phyloP scores from a whole-genome alignment of 2,797 vertebrate genomes.

The Hoplostethus mediterraneus region DNA sequence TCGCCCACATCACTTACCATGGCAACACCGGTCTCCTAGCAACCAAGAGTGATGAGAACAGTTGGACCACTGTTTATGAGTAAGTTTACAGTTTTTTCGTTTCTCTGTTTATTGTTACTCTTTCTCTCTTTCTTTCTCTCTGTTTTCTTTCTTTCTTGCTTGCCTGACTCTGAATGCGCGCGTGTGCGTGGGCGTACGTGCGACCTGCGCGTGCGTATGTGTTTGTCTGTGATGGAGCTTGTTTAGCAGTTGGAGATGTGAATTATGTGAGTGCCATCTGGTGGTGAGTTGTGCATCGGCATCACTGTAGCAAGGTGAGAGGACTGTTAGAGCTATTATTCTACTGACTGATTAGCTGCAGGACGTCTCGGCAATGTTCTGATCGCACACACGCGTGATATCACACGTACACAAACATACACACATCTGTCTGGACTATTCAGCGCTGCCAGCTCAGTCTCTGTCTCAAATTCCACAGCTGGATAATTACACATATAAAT shows the following conservation, averaged over 20 bases:
- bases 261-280: slow-evolving; percentile 78
- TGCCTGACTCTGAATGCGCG: slow-evolving; percentile 20
- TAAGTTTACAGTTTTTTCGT: slow-evolving; percentile 79
- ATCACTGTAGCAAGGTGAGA: not conserved
- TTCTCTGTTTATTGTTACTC: slow-evolving; percentile 18
- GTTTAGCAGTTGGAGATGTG: slow-evolving; percentile 45
- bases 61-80: slow-evolving; percentile 98
- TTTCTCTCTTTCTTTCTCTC: slow-evolving; percentile 5
- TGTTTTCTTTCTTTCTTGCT: not conserved
- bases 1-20: slow-evolving; percentile 95
- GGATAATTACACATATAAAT: slow-evolving; percentile 84
- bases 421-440: slow-evolving; percentile 76
- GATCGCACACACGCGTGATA: slow-evolving; percentile 47
- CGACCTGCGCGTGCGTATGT: not conserved
- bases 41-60: slow-evolving; percentile 96
- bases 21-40: slow-evolving; percentile 94
- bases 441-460: slow-evolving; percentile 53
- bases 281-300: slow-evolving; percentile 55
- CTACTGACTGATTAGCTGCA: slow-evolving; percentile 44
- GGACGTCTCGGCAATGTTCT: slow-evolving; percentile 41
- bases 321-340: not conserved
- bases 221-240: slow-evolving; percentile 10
- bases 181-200: slow-evolving; percentile 3
- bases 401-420: slow-evolving; percentile 41
- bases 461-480: slow-evolving; percentile 74